Evolutionary conservation across 2,113 vertebrate genomes (phyloP), one percentile per base, ranked within the genome.

Genomic region (Gopherus flavomarginatus): DNA sequence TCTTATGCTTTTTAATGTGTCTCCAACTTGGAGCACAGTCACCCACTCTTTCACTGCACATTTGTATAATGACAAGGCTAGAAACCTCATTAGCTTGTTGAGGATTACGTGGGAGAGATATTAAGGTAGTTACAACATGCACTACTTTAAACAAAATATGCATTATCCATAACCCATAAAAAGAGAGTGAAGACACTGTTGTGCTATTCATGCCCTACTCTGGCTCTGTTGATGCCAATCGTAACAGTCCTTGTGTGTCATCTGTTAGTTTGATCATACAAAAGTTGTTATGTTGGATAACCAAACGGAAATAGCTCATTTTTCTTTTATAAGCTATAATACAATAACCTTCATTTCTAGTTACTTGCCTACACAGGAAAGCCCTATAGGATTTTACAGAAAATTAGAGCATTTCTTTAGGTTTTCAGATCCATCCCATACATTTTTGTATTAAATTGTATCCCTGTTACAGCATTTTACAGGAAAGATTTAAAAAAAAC

Each of bases 41-140:
- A 90, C 11, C 6, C 86, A 88, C 1, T 56, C 82, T 17, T 49
- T 1, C 5, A 0, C 27, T 52, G 69, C 14, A 65, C 78, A 81
- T 8, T 50, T 42, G 85, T 38, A 82, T 93, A 95, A 96, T 83
- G 35, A 89, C 81, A 94, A 83, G 92, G 92, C 47, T 87, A 38
- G 42, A 53, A 86, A 86, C 86, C 59, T 56, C 87, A 62, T 87
- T 85, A 53, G 49, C 62, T 91, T 92, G 88, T 22, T 92, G 85
- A 79, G 92, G n/a, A 49, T 62, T 35, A 86, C n/a, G 75, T 21
- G 83, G 79, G 42, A 87, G 65, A 91, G 91, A 86, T 4, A 8
- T 92, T 3, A 54, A 90, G 11, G 82, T 75, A 57, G 82, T 78
- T 6, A 0, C 52, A 42, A 22, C 49, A 47, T 52, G 44, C 29